Conservation (phyloP, 1,140 invertebrate genomes). For the Nasonia longicornis region DNA sequence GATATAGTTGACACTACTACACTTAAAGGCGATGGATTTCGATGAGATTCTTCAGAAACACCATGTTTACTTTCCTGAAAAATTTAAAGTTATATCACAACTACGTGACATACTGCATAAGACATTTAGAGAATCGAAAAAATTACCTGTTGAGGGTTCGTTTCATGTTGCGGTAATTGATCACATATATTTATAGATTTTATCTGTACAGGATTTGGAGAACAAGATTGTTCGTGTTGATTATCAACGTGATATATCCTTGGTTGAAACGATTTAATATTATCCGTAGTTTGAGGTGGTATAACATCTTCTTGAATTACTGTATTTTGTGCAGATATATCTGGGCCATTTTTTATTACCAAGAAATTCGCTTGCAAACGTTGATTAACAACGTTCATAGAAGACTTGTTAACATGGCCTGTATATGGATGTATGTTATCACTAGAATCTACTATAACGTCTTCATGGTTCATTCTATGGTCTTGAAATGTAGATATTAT, state of each 20-base stretch:
- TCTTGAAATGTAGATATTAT: constrained; percentile 4
- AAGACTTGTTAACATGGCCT: not conserved
- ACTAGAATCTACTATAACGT: not conserved
- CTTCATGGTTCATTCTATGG: constrained; percentile 2
- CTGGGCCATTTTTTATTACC: constrained; percentile 26
- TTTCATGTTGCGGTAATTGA: not conserved
- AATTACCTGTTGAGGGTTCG: constrained; percentile 13
- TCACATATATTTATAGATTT: not conserved
- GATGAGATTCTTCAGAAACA: not conserved
- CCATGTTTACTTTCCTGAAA: constrained; percentile 29
- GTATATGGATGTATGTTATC: constrained; percentile 1
- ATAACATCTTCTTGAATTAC: constrained; percentile 6
- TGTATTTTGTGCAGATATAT: constrained; percentile 7
- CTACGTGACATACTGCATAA: not conserved
- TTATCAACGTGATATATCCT: constrained; percentile 2
- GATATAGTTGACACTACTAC: constrained; percentile 63
- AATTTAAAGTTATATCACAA: not conserved
- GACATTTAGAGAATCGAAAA: not conserved
- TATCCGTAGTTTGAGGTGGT: not conserved
- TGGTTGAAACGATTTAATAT: not conserved
- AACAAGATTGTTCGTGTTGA: not conserved
- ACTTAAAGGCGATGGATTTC: constrained; percentile 59
- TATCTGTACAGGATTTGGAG: not conserved
- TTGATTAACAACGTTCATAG: constrained; percentile 13
- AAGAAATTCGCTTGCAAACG: constrained; percentile 24